Percentiles rank a stretch among this genome's conserved stretches.
phyloP scores from a whole-genome alignment of 2,113 vertebrate genomes.

The Periophthalmus modestus region DNA sequence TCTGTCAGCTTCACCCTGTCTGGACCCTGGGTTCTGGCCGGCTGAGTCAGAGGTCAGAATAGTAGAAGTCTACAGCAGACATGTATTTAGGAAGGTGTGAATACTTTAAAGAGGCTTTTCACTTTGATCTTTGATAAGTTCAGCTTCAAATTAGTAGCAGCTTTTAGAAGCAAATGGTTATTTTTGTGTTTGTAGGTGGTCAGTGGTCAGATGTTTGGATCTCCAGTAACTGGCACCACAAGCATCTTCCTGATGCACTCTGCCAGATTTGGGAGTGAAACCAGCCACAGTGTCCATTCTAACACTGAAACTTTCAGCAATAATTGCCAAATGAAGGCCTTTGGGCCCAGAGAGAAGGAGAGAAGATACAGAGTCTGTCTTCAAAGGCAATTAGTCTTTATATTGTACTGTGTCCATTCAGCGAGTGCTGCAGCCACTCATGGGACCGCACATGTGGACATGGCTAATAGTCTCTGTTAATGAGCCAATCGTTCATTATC shows the following conservation, averaged over 20 bases:
- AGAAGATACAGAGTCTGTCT: conserved; percentile 71
- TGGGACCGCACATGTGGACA: conserved; percentile 78
- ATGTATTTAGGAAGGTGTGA: conserved; percentile 42
- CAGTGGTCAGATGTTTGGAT: background rate
- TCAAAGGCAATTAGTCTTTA: conserved; percentile 83
- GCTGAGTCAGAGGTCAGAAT: conserved; percentile 59
- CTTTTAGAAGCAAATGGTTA: background rate
- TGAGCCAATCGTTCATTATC: conserved; percentile 84
- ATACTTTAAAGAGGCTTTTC: conserved; percentile 20
- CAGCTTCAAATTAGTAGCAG: background rate
- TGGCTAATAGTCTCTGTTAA: conserved; percentile 83
- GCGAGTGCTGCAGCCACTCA: conserved; percentile 72
- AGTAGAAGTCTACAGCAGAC: conserved; percentile 32
- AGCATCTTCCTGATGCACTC: background rate
- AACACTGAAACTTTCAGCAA: conserved; percentile 63
- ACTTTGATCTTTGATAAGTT: background rate
- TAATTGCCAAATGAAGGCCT: conserved; percentile 62
- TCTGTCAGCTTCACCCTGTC: conserved; percentile 62
- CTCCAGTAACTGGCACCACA: background rate
- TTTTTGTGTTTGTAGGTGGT: background rate
- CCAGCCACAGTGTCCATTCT: too few relatives aligned
- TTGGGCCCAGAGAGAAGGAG: conserved; percentile 63
- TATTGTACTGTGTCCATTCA: conserved; percentile 79
- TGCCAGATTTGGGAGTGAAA: too few relatives aligned
- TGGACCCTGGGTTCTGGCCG: conserved; percentile 46